A percentile compares a stretch with the other conserved stretches of the same genome.
Evolutionary conservation across 2,888 invertebrate species (phyloP).

Genomic region (Fragum whitleyi): DNA sequence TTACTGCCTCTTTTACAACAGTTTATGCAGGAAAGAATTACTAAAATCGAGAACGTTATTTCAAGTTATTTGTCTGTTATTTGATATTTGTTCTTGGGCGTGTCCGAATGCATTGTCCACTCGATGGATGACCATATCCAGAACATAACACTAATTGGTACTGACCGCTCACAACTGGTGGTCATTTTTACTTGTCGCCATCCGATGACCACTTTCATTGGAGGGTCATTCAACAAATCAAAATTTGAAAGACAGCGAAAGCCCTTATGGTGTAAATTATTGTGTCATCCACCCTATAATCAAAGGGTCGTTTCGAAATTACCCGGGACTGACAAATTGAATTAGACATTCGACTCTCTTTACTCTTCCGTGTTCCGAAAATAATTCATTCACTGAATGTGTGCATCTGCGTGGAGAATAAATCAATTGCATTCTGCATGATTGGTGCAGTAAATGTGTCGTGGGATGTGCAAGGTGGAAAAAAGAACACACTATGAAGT

Average conservation of each 20-base stretch:
- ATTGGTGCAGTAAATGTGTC: too few relatives aligned
- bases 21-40: too few relatives aligned
- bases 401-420: neutral
- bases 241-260: constrained; percentile 32
- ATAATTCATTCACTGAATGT: neutral
- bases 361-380: neutral
- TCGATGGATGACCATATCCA: constrained; percentile 27
- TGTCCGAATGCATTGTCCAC: neutral
- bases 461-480: too few relatives aligned
- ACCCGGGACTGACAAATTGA: constrained; percentile 45
- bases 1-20: too few relatives aligned
- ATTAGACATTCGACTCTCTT: constrained; percentile 39
- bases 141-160: constrained; percentile 52
- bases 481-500: too few relatives aligned
- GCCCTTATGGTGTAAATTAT: constrained; percentile 50
- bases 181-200: constrained; percentile 65
- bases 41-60: too few relatives aligned
- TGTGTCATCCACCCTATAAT: constrained; percentile 58
- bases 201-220: constrained; percentile 56
- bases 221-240: constrained; percentile 43
- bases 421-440: too few relatives aligned
- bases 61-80: neutral
- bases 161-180: constrained; percentile 58
- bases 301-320: constrained; percentile 50
- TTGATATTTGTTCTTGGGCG: constrained; percentile 17